These are phyloP conservation scores for Stictonetta naevosa DNA, from an alignment of 2,113 vertebrate genomes.

Conservation along the genomic window DNA sequence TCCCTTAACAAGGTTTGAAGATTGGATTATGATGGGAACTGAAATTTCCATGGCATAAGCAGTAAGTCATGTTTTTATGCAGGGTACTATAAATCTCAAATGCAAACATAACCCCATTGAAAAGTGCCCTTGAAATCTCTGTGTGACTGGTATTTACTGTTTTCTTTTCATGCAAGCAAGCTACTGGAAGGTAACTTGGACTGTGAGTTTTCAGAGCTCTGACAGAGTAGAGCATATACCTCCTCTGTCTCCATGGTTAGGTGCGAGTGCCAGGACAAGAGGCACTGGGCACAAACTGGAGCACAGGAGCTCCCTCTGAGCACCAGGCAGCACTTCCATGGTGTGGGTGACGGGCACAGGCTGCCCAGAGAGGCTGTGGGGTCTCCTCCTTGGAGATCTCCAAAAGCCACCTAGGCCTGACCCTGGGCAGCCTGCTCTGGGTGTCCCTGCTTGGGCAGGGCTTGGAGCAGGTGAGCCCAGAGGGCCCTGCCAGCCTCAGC, in stretches of 20 bases:
- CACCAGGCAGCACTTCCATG: background rate
- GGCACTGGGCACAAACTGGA: background rate
- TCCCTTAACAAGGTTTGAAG: slow-evolving; percentile 21
- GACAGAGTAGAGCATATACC: background rate
- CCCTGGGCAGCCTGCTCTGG: background rate
- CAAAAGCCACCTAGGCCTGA: background rate
- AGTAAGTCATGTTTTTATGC: slow-evolving; percentile 1
- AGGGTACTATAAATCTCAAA: slow-evolving; percentile 6
- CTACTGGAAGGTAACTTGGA: background rate
- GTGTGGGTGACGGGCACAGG: background rate
- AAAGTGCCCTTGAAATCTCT: slow-evolving; percentile 28
- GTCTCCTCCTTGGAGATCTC: background rate
- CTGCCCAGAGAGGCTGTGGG: background rate
- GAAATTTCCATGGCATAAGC: slow-evolving; percentile 24
- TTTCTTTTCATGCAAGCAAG: background rate
- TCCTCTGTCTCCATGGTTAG: background rate
- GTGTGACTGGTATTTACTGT: background rate
- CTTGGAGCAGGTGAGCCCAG: background rate
- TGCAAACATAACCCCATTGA: background rate
- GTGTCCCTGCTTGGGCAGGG: background rate
- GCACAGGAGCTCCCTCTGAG: background rate
- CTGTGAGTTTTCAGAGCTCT: background rate
- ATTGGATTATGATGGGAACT: background rate
- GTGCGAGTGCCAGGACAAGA: background rate
- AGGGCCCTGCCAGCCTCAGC: background rate